Evolutionary conservation across 2,888 invertebrate genomes (phyloP), one percentile per base, ranked within the genome.

Genomic region (Pterostichus niger): DNA sequence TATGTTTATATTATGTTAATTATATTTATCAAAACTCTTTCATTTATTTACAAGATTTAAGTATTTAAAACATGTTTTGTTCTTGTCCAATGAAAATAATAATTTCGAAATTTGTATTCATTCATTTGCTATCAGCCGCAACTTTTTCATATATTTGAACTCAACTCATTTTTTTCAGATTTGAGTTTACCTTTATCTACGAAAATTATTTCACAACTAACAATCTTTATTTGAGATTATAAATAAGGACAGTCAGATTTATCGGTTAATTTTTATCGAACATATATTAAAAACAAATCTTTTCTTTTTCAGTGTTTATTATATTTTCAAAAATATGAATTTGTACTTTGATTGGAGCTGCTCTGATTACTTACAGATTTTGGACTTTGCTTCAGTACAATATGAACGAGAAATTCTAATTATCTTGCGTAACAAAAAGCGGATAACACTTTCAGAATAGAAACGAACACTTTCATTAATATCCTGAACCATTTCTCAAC

Each of bases 101-200:
- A 17, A 52, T 77, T 61, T 79, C 79, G 79, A 46, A 79, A 79
- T 79, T 31, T 13, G 54, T 13, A 13, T 54, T 54, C 33, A 2
- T 46, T 49, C 15, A 73, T 73, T 46, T 15, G 73, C 44, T 73
- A 73, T 46, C 44, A 10, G 15, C 33, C 49, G 56, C 6, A 73
- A 46, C 11, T 46, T 73, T 46, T 46, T 73, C 9, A 46, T 73
- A 46, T 33, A 13, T 76, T 54, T 76, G 76, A 79, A 79, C 61
- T 79, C 15, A 31, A 56, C 24, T 24, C 24, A 40, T 59, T 59
- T 79, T 79, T n/a, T n/a, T n/a, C n/a, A n/a, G n/a, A n/a, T n/a
- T 79, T 17, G 24, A 31, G 49, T 24, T 15, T 75, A 75, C 75
- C 75, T 75, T 75, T 75, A 71, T 71, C 68, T 71, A n/a, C 52